Percentiles rank a stretch among this genome's conserved stretches.
Conservation (phyloP, 2,797 vertebrate genomes). For the Catharus ustulatus region DNA sequence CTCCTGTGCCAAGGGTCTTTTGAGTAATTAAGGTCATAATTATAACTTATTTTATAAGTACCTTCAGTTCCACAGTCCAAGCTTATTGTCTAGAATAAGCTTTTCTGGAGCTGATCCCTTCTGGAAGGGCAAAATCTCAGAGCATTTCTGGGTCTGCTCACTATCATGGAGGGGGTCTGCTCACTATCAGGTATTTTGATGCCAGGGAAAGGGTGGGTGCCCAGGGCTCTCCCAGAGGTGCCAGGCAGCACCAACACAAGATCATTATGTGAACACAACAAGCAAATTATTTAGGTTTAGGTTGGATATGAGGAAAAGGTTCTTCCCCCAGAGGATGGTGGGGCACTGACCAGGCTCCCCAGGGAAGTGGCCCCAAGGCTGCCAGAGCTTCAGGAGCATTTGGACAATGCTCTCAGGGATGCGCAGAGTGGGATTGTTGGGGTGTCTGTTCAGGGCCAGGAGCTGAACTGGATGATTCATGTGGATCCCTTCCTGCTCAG, state of each 20-base stretch:
- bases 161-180: not conserved
- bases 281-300: not conserved
- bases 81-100: not conserved
- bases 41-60: not conserved
- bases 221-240: not conserved
- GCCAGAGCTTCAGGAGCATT: not conserved
- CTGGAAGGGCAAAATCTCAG: not conserved
- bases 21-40: not conserved
- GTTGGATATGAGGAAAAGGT: not conserved
- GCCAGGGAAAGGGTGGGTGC: not conserved
- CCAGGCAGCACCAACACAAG: not conserved
- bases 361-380: not conserved
- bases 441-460: not conserved
- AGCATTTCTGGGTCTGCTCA: not conserved
- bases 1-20: not conserved
- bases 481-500: not conserved
- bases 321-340: not conserved
- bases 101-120: not conserved
- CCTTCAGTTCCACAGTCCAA: not conserved
- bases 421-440: not conserved
- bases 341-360: not conserved
- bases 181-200: not conserved
- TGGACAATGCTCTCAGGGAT: rapidly evolving
- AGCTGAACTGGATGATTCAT: not conserved
- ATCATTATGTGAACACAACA: not conserved